Conservation (phyloP, 2,888 invertebrate species). For the Drosophila borealis region DNA sequence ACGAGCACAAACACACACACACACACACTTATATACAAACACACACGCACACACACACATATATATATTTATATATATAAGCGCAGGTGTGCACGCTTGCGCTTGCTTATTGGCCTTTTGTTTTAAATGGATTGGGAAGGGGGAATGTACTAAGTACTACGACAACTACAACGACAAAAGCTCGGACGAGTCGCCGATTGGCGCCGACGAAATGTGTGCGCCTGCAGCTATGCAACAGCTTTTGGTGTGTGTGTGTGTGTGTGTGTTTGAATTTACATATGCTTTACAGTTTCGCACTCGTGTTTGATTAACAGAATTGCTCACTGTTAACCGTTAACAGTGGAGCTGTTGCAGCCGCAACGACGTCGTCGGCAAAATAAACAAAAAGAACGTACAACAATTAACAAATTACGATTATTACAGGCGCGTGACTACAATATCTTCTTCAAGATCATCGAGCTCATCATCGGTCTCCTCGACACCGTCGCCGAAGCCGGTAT, state of each 20-base stretch:
- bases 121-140: constrained; percentile 44
- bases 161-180: constrained; percentile 56
- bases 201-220: constrained; percentile 35
- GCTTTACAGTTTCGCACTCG: constrained; percentile 19
- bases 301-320: constrained; percentile 27
- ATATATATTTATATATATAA: constrained; percentile 1
- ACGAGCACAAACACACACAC: constrained; percentile 14
- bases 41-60: constrained; percentile 4
- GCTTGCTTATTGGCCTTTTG: constrained; percentile 44
- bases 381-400: constrained; percentile 61
- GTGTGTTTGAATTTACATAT: constrained; percentile 14
- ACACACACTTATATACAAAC: constrained; percentile 4
- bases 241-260: constrained; percentile 14
- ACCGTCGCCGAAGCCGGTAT: constrained; percentile 66
- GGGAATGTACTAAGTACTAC: constrained; percentile 73
- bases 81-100: constrained; percentile 5
- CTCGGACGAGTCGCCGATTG: constrained; percentile 33
- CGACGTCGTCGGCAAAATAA: constrained; percentile 38
- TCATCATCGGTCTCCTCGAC: constrained; percentile 94
- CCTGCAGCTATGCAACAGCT: constrained; percentile 62
- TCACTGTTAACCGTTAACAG: constrained; percentile 36
- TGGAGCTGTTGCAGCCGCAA: constrained; percentile 45
- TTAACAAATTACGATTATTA: constrained; percentile 84
- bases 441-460: constrained; percentile 94
- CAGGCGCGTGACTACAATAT: constrained; percentile 94